Base-by-base conservation (phyloP, 2,888 invertebrate genomes). In the Drosophila mettleri region DNA sequence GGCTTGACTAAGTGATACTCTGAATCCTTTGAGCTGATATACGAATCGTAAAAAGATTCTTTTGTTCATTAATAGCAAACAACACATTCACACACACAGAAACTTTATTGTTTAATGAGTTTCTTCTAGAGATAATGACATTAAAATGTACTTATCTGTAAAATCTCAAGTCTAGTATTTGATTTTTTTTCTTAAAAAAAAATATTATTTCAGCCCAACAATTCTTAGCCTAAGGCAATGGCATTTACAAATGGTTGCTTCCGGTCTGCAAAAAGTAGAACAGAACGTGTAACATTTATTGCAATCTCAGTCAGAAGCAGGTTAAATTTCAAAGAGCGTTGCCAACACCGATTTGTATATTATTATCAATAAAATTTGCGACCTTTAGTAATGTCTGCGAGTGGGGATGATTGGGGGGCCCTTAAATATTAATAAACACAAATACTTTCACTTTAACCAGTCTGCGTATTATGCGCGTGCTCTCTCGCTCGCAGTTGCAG, bases 341-440 rank as follows among this genome's bases (percentile, higher is more conserved):
- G 88, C 89, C 89, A 85, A 63, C 77, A 67, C 34, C 41, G 49
- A 69, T 49, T 59, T 55, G 4, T 9, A 51, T 57, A 57, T 64
- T 85, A 86, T 85, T 85, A 85, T 85, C 85, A 85, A 89, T 83
- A 66, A 85, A 88, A 79, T 85, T 76, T 71, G 73, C 76, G 82
- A 83, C 83, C 83, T 83, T 83, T 82, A 24, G 66, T 64, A 72
- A 75, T 60, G 49, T n/a, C 10, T 22, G 41, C n/a, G 20, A 31
- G 43, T 1, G 16, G 10, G 22, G 22, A 45, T 61, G 20, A 8
- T 36, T 57, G 77, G n/a, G 9, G 10, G 33, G 69, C 36, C 41
- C 43, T 69, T 41, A 63, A 38, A 67, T 74, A 76, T 76, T 88
- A 86, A 86, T 86, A 84, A 88, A 80, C 72, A 43, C 71, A 71